Evolutionary conservation across 2,113 vertebrate species (phyloP), one percentile per base, ranked within the genome.

Genomic region (Scopus umbretta): DNA sequence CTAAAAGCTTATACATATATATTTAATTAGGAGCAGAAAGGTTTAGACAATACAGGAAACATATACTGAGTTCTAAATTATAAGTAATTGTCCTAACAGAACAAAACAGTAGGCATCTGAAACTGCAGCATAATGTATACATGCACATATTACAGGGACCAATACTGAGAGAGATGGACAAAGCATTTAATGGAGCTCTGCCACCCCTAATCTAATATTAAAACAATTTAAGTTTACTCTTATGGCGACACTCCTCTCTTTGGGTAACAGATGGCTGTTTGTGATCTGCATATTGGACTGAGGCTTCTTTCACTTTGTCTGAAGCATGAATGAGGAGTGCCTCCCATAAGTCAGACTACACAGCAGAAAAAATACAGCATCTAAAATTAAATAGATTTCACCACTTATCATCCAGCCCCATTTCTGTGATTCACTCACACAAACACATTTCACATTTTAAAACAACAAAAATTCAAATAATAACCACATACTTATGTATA

Each of bases 401-500:
- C 45, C 38, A 36, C 21, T 94, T 87, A 75, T 36, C 43, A 79
- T 43, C 53, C 49, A 96, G 66, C 15, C 27, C 36, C 25, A 53
- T 11, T 93, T 86, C 45, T 55, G 42, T 63, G 63, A 92, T 78
- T 92, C 75, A 92, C 90, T 95, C 92, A 94, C 36, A 92, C 81
- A 95, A 96, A 66, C 32, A 80, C 34, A 34, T 29, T 53, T 85
- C n/a, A 61, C 27, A 68, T 61, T 89, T 74, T 80, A 73, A 92
- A 89, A 19, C 19, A 91, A 92, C 15, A 78, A 88, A 88, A 83
- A 84, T 20, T 62, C 45, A 84, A 79, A 34, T 56, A 90, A 87
- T 79, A 74, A 81, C 23, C 42, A 84, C 36, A 62, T 13, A 61
- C 19, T 45, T 19, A 18, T 25, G 13, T 32, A 32, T 43, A 87